Evolutionary conservation across 2,797 vertebrate species (phyloP), one percentile per base, ranked within the genome.

Genomic region (Characodon lateralis): DNA sequence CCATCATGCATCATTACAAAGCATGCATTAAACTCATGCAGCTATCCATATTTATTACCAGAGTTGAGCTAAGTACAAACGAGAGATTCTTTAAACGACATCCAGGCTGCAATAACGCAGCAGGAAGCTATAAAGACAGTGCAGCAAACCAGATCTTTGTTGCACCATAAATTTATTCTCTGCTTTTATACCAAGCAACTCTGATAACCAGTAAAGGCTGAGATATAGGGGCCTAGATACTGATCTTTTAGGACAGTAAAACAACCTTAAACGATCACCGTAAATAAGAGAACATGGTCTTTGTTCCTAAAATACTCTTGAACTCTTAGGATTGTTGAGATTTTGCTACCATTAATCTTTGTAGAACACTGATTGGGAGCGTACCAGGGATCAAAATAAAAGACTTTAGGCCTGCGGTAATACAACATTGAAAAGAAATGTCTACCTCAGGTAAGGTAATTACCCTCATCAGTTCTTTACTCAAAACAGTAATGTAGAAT

Each of bases 1-100:
- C 10, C 12, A 13, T 56, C 66, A 72, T 70, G 76, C 35, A 63
- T 72, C 50, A 22, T 63, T 72, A 46, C 5, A n/a, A 79, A 69
- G 13, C 26, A 9, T 6, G 28, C 39, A 35, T 58, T 58, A 43
- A 43, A 68, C 39, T n/a, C 39, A 46, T 46, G 6, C 66, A 69
- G 6, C n/a, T 26, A 26, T 16, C 10, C 65, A 69, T 4, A 18
- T 26, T 26, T 8, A 26, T 69, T 7, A n/a, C 41, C 12, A 22
- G 20, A 43, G 22, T 35, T 41, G 8, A 66, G 35, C 20, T 41
- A 22, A 66, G 6, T 43, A 22, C 9, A 22, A 65, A 39, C 14
- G 41, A 66, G 1, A 13, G 39, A 66, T 24, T 66, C 41, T 3
- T 22, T 66, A 22, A 41, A 13, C 4, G 1, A 69, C 41, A n/a